These are phyloP conservation scores for Smithornis capensis DNA, from an alignment of 2,113 vertebrate species.

Conservation along the genomic window DNA sequence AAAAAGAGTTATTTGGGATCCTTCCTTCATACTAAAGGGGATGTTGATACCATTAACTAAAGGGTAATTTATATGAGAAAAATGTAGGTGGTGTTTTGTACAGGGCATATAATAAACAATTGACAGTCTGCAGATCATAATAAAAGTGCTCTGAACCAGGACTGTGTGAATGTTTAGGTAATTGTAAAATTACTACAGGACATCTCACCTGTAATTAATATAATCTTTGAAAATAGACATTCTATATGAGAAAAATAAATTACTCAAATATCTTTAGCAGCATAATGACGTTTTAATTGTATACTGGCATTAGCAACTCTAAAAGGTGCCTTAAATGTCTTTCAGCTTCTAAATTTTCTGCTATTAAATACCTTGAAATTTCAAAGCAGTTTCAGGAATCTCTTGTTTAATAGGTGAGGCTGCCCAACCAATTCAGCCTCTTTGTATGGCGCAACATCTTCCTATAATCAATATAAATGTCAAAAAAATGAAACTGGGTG, in stretches of 20 bases:
- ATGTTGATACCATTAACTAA: not conserved
- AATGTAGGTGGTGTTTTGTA: not conserved
- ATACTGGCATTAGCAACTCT: not conserved
- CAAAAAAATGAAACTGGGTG: not conserved
- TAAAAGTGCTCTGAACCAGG: not conserved
- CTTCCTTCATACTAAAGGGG: not conserved
- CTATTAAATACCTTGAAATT: not conserved
- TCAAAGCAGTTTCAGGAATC: not conserved
- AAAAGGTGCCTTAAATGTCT: not conserved
- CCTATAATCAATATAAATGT: not conserved
- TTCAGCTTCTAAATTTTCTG: not conserved
- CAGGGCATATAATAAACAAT: not conserved
- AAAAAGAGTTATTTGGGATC: not conserved
- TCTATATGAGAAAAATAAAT: not conserved
- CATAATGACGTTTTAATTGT: conserved; percentile 39
- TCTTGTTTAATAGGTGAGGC: not conserved
- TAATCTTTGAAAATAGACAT: not conserved
- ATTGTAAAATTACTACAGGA: not conserved
- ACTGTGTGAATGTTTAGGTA: not conserved
- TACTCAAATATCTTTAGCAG: conserved; percentile 11
- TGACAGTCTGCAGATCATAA: not conserved
- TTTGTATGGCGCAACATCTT: not conserved
- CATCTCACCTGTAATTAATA: conserved; percentile 5
- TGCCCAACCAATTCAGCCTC: not conserved
- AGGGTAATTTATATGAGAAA: not conserved